A percentile compares a stretch with the other conserved stretches of the same genome.
Evolutionary conservation across 2,888 invertebrate genomes (phyloP).

Genomic region (Zaprionus lineosus): DNA sequence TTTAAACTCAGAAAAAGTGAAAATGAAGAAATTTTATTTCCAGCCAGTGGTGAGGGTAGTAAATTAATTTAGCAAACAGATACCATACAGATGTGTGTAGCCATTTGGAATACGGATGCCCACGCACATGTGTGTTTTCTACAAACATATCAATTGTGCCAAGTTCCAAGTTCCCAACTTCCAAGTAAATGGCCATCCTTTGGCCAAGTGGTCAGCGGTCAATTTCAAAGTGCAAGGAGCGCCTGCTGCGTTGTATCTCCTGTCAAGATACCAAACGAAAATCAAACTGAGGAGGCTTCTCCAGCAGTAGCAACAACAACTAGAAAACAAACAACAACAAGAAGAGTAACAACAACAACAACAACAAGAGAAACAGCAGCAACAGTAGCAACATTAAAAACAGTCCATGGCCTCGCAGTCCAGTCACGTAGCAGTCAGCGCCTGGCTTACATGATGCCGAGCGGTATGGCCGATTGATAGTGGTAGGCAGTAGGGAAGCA

Average conservation of each 20-base stretch:
- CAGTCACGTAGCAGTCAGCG: conserved; percentile 58
- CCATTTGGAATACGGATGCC: conserved; percentile 10
- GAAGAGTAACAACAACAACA: conserved; percentile 14
- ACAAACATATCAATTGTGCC: conserved; percentile 44
- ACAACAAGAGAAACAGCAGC: conserved; percentile 13
- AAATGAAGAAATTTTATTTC: conserved; percentile 17
- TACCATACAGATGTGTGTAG: conserved; percentile 26
- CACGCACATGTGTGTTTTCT: conserved; percentile 43
- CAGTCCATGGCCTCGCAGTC: conserved; percentile 40
- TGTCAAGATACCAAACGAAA: too few species aligned
- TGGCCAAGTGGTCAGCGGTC: conserved; percentile 45
- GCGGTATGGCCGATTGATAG: conserved; percentile 68
- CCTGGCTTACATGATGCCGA: conserved; percentile 46
- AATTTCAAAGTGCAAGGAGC: conserved; percentile 54
- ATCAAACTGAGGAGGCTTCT: too few species aligned
- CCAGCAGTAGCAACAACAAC: conserved; percentile 22
- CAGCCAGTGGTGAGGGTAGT: conserved; percentile 17
- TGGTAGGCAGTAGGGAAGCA: conserved; percentile 31
- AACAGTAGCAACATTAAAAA: not conserved
- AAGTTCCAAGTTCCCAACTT: conserved; percentile 46
- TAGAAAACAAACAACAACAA: conserved; percentile 33
- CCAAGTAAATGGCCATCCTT: conserved; percentile 38
- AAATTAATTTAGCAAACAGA: conserved; percentile 40
- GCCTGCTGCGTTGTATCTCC: conserved; percentile 50
- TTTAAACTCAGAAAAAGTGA: conserved; percentile 1